Evolutionary conservation across 2,113 vertebrate genomes (phyloP), one percentile per base, ranked within the genome.

Genomic region (Psilopsiagon aurifrons): DNA sequence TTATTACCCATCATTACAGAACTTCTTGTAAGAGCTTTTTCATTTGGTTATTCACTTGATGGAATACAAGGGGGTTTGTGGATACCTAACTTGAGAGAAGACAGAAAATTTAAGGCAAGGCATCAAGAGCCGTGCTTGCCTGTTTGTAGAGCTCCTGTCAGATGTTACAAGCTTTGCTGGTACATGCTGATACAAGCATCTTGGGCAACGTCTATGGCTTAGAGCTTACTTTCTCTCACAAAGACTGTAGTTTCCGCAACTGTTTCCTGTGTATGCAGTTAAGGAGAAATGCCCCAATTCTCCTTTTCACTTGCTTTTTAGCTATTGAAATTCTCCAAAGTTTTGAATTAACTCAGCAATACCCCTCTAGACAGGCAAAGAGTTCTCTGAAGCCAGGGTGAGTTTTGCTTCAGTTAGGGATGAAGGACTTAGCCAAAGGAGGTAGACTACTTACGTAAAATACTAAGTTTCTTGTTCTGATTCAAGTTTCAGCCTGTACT

Each of bases 181-280:
- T 6, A 7, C 0, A 0, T 7, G 39, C 44, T 77, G 47, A 11
- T 70, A 12, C 0, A 0, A 60, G 29, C 17, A 28, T 7, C 28
- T 29, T n/a, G 14, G 49, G 12, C 39, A 37, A 0, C 2, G 15
- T 33, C 54, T 70, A 1, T 31, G 24, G 44, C 10, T 41, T 54
- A 17, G 31, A 41, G 44, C 31, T 57, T 62, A 28, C 63, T 25
- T 51, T 17, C 33, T 54, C 14, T 71, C 44, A 17, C 17, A 5
- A 25, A 66, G 17, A 31, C 43, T 3, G 2, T 2, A 5, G 8
- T 60, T 37, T 79, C 37, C 52, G 31, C 11, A 33, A 10, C n/a
- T 29, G 2, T 9, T 24, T 10, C 28, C 16, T 78, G 1, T 47
- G 70, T 63, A 31, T 35, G 19, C 33, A 33, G 39, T 66, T 73